Evolutionary conservation across 1,140 invertebrate species (phyloP).

Genomic region (Drosophila neocordata): DNA sequence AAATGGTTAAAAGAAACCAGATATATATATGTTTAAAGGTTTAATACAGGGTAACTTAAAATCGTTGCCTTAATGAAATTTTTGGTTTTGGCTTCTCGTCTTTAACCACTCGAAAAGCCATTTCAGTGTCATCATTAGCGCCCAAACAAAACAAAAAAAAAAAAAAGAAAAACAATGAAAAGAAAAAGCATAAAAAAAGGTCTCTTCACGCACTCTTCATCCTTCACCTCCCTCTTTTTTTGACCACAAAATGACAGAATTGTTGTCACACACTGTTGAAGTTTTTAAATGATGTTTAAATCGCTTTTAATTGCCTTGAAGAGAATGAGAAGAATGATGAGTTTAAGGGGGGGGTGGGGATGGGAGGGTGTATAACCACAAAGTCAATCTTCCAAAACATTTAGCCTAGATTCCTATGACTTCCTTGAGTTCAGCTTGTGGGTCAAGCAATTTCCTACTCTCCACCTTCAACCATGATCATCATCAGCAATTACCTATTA

Average conservation of each 20-base stretch:
- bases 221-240: neutral
- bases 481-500: slow-evolving; percentile 68
- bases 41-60: neutral
- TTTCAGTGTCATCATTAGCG: slow-evolving; percentile 74
- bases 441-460: slow-evolving; percentile 70
- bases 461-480: slow-evolving; percentile 52
- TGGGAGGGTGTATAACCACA: slow-evolving; percentile 7
- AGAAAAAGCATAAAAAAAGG: neutral
- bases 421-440: slow-evolving; percentile 68
- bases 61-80: neutral
- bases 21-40: neutral
- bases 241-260: slow-evolving; percentile 10
- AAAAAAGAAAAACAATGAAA: slow-evolving; percentile 21
- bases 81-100: neutral
- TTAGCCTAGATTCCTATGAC: slow-evolving; percentile 60
- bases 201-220: neutral
- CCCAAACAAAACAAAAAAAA: slow-evolving; percentile 24
- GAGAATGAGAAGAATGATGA: no score
- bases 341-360: neutral
- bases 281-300: slow-evolving; percentile 11
- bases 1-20: no score
- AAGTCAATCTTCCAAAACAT: slow-evolving; percentile 56
- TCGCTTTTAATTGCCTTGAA: slow-evolving; percentile 11
- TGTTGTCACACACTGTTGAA: slow-evolving; percentile 15
- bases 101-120: slow-evolving; percentile 41